A percentile compares a stretch with the other conserved stretches of the same genome.
These are phyloP conservation scores for Cercopithecus mona DNA, from an alignment of 2,113 vertebrate genomes.

Conservation along the genomic window DNA sequence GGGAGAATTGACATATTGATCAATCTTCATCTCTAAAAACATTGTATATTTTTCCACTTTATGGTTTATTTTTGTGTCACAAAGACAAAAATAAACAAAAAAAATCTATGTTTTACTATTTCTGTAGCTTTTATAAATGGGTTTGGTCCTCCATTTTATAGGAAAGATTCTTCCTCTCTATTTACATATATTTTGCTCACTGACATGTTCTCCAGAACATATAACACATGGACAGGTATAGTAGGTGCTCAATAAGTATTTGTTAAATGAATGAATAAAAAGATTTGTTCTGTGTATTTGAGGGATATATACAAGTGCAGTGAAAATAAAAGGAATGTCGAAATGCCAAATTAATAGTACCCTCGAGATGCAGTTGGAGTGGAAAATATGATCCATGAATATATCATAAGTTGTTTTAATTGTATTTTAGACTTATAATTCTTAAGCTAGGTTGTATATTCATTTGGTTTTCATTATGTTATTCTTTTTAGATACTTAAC, in stretches of 20 bases:
- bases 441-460: neutral
- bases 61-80: neutral
- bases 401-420: neutral
- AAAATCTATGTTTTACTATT: neutral
- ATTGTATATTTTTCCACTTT: neutral
- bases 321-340: neutral
- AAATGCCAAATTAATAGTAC: neutral
- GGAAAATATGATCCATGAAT: neutral
- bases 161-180: neutral
- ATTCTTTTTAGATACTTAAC: neutral
- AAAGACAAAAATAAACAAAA: slow-evolving; percentile 5
- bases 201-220: neutral
- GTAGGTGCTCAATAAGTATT: neutral
- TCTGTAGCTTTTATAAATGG: neutral
- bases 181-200: neutral
- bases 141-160: too few relatives aligned
- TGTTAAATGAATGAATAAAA: neutral
- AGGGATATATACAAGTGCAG: neutral
- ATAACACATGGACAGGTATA: neutral
- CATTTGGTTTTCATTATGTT: neutral
- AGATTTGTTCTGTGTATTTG: neutral
- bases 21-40: neutral
- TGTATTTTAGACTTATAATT: neutral
- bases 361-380: neutral
- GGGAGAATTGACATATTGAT: slow-evolving; percentile 1